These are phyloP conservation scores for Greenwoodochromis staneri DNA, from an alignment of 2,113 vertebrate genomes.

Conservation along the genomic window DNA sequence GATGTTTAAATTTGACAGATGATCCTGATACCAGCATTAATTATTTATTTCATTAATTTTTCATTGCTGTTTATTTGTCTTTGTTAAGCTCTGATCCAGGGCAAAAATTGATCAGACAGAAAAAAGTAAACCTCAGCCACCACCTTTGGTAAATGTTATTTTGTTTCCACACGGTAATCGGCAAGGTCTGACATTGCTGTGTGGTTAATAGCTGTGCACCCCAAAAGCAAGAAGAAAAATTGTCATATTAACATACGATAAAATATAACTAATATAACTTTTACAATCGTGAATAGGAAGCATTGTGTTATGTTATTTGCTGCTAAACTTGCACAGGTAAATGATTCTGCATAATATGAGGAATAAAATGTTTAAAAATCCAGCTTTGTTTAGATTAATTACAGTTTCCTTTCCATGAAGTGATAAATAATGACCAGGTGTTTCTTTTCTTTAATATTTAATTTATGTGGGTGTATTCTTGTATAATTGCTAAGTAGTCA, in stretches of 20 bases:
- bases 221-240: background rate
- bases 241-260: background rate
- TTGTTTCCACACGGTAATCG: background rate
- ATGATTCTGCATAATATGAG: background rate
- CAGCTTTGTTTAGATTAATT: background rate
- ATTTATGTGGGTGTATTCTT: background rate
- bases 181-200: background rate
- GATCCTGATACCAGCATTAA: background rate
- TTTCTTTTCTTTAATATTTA: background rate
- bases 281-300: background rate
- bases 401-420: background rate
- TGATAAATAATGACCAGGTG: background rate
- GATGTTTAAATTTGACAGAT: background rate
- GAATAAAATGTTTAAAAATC: background rate
- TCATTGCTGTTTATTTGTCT: background rate
- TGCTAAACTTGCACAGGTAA: background rate
- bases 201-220: background rate
- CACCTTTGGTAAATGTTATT: background rate
- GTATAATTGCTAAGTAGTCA: background rate
- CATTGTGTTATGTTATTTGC: background rate
- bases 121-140: background rate
- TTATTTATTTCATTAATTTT: background rate
- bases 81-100: background rate
- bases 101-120: background rate
- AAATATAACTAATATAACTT: background rate